These are phyloP conservation scores for Bombus difficillimus DNA, from an alignment of 1,140 invertebrate species.

Conservation along the genomic window DNA sequence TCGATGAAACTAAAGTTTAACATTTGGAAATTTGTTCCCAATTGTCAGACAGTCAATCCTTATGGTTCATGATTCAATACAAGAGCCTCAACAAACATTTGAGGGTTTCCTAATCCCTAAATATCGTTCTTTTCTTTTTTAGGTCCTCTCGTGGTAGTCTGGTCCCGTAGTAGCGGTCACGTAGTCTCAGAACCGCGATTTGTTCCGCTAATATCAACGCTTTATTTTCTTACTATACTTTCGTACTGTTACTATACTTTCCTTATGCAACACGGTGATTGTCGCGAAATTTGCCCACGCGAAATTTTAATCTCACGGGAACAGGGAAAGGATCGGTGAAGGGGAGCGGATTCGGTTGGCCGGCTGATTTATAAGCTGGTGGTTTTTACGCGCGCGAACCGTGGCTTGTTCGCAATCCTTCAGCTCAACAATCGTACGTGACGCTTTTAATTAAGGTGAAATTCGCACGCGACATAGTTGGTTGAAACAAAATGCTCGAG, in stretches of 20 bases:
- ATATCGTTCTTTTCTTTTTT: too few relatives aligned
- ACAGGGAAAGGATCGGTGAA: not conserved
- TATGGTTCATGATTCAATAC: too few relatives aligned
- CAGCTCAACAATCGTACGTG: slow-evolving; percentile 41
- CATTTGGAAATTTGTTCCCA: too few relatives aligned
- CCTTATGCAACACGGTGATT: not conserved
- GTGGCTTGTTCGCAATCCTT: slow-evolving; percentile 11
- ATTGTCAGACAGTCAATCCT: too few relatives aligned
- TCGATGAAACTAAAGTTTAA: too few relatives aligned
- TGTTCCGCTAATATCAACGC: not conserved
- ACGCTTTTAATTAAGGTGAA: slow-evolving; percentile 64
- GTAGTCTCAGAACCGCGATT: too few relatives aligned
- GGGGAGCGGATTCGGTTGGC: slow-evolving; percentile 7
- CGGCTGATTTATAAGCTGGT: slow-evolving; percentile 54
- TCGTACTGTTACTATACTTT: not conserved
- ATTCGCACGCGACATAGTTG: slow-evolving; percentile 50
- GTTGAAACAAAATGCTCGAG: slow-evolving; percentile 40
- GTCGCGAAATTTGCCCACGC: not conserved
- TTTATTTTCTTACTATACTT: not conserved
- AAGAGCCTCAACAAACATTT: too few relatives aligned
- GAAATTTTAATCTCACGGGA: not conserved
- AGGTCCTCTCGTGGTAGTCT: too few relatives aligned
- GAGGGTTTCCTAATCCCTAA: too few relatives aligned
- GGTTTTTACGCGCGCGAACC: slow-evolving; percentile 42
- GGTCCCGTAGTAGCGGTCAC: too few relatives aligned